Evolutionary conservation across 2,888 invertebrate species (phyloP), one percentile per base, ranked within the genome.

Genomic region (Pristionchus mayeri): DNA sequence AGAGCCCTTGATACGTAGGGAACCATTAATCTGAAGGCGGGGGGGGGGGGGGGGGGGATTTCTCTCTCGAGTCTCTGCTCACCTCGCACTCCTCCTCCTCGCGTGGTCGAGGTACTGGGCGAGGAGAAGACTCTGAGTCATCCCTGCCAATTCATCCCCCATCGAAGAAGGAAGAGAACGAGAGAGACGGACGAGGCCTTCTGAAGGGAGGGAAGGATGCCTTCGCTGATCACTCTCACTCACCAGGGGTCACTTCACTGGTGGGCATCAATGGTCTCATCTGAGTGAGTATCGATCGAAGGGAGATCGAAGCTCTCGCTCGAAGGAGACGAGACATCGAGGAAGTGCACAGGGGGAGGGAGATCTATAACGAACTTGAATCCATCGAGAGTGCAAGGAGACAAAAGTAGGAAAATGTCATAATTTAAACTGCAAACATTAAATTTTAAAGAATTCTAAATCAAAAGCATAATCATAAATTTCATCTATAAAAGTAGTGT

Each of bases 241-340:
- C 6, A 71, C 71, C 71, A 11, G 71, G 71, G 11, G 40, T 37
- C 3, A 50, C 34, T 18, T 52, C 76, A 52, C 7, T 34, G 9
- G 71, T 13, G 0, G 84, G 75, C 21, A 84, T 40, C 37, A 75
- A 34, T 30, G 75, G 75, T 52, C 75, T 50, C 34, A 84, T 67
- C 37, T 54, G 52, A 44, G 16, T 54, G 37, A 84, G 50, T 18
- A 84, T 71, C 16, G 37, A 50, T 24, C 84, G 75, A 24, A 71
- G 75, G 1, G 52, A 54, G 11, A 84, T 40, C 6, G 84, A 71
- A 27, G 84, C 71, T 27, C 84, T 48, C 37, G 84, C 54, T 24
- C 84, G 71, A 40, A 84, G 75, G 16, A 84, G 71, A 71, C 52
- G 84, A 75, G 84, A 71, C 52, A 84, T 57, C 18, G 84, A 71